Conservation (phyloP, 2,113 vertebrate species). For the Nematolebias whitei region DNA sequence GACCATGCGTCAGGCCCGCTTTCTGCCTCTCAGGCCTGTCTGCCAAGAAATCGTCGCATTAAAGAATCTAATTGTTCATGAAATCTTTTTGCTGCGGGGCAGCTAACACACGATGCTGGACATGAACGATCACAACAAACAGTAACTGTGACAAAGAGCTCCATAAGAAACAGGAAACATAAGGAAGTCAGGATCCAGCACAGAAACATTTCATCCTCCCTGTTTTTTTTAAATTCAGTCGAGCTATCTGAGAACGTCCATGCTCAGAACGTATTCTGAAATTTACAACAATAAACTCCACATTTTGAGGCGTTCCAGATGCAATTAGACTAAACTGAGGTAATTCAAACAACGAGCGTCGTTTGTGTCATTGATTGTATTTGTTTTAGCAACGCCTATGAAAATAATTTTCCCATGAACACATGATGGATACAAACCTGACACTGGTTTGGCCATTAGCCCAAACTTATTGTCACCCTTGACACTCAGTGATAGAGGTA, state of each 20-base stretch:
- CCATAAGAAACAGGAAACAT: too few relatives aligned
- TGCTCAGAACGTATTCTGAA: neutral
- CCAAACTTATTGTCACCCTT: neutral
- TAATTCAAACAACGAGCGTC: neutral
- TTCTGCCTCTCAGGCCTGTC: neutral
- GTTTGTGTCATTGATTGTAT: neutral
- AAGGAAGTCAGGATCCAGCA: neutral
- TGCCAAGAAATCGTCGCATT: neutral
- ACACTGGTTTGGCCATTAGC: neutral
- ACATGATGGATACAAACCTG: neutral
- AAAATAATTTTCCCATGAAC: neutral
- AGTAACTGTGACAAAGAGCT: neutral
- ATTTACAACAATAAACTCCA: too few relatives aligned
- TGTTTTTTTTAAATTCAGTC: neutral
- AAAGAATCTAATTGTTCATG: too few relatives aligned
- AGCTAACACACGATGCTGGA: neutral
- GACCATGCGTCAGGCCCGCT: neutral
- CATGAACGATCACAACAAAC: neutral
- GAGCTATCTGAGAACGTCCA: neutral
- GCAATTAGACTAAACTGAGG: neutral
- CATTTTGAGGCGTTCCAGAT: neutral
- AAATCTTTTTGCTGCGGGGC: neutral
- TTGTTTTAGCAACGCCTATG: too few relatives aligned
- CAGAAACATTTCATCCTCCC: neutral
- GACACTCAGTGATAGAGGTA: too few relatives aligned